Evolutionary conservation across 2,797 vertebrate species (phyloP).

Genomic region (Gobionotothen gibberifrons): DNA sequence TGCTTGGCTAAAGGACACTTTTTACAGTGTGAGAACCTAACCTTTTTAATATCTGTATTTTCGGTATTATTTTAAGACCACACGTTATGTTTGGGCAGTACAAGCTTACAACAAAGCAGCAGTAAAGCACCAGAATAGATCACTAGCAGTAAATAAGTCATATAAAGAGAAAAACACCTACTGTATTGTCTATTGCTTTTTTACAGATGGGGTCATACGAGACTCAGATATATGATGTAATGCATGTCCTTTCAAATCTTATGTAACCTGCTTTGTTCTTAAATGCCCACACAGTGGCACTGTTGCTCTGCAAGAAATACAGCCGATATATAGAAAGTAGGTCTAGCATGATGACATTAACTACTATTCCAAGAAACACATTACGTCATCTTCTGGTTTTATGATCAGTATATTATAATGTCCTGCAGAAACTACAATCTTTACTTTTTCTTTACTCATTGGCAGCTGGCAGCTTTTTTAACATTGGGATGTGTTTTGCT

Average conservation of each 20-base stretch:
- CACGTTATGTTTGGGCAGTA: too few species aligned
- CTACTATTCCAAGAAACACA: slow-evolving; percentile 69
- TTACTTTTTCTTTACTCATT: slow-evolving; percentile 12
- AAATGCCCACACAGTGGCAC: slow-evolving; percentile 76
- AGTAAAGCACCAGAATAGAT: too few species aligned
- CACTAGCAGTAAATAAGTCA: too few species aligned
- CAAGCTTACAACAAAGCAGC: too few species aligned
- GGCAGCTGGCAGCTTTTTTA: slow-evolving; percentile 1
- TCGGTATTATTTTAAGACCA: too few species aligned
- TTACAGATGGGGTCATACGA: background rate
- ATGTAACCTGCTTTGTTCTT: slow-evolving; percentile 60
- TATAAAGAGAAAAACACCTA: too few species aligned
- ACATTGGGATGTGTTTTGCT: slow-evolving; percentile 17
- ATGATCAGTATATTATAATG: slow-evolving; percentile 31
- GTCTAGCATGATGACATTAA: slow-evolving; percentile 69
- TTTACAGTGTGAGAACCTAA: background rate
- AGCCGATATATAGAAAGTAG: slow-evolving; percentile 39
- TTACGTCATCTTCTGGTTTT: slow-evolving; percentile 68
- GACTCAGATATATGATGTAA: slow-evolving; percentile 70
- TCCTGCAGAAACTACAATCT: slow-evolving; percentile 27
- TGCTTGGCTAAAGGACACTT: background rate
- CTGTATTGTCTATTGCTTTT: too few species aligned
- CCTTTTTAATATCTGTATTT: background rate
- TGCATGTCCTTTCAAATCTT: slow-evolving; percentile 58
- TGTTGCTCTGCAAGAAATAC: slow-evolving; percentile 67